Percentiles rank a stretch among this genome's conserved stretches.
Conservation (phyloP, 2,888 invertebrate genomes). For the Adelognathus sp. region DNA sequence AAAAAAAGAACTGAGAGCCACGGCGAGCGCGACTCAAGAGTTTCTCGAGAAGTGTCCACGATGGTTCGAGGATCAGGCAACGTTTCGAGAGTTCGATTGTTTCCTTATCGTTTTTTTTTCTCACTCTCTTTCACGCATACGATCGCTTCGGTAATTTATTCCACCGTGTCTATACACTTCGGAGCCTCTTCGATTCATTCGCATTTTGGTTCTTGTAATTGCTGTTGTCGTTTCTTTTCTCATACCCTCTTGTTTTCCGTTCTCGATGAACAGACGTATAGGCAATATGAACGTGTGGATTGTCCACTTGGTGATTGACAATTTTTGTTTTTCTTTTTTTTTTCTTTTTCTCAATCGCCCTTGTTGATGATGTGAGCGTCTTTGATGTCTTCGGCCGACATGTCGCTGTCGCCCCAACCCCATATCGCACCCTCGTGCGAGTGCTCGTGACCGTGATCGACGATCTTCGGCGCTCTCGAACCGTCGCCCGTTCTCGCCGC, state of each 20-base stretch:
- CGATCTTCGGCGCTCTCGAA: conserved; percentile 76
- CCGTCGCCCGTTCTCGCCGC: conserved; percentile 90
- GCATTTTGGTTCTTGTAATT: conserved; percentile 31
- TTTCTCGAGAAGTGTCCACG: conserved; percentile 38
- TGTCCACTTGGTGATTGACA: not conserved
- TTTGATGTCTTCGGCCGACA: conserved; percentile 86
- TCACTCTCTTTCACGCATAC: conserved; percentile 1
- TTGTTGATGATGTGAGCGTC: conserved; percentile 77
- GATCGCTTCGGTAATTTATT: conserved; percentile 12
- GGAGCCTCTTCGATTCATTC: conserved; percentile 38
- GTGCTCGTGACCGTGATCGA: conserved; percentile 78
- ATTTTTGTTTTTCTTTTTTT: not conserved
- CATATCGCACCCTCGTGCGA: conserved; percentile 84
- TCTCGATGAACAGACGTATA: conserved; percentile 24
- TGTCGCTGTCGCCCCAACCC: conserved; percentile 93
- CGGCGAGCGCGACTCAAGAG: not conserved
- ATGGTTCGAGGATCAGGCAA: conserved; percentile 12
- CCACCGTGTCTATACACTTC: not conserved
- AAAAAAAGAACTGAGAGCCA: not conserved
- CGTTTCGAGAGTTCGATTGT: conserved; percentile 14
- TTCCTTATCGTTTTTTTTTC: not conserved
- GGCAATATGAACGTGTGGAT: conserved; percentile 10
- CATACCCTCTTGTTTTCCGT: not conserved
- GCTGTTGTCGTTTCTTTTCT: conserved; percentile 10
- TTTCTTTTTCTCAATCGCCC: conserved; percentile 63